Evolutionary conservation across 2,888 invertebrate genomes (phyloP).

Genomic region (Sthenelais limicola): DNA sequence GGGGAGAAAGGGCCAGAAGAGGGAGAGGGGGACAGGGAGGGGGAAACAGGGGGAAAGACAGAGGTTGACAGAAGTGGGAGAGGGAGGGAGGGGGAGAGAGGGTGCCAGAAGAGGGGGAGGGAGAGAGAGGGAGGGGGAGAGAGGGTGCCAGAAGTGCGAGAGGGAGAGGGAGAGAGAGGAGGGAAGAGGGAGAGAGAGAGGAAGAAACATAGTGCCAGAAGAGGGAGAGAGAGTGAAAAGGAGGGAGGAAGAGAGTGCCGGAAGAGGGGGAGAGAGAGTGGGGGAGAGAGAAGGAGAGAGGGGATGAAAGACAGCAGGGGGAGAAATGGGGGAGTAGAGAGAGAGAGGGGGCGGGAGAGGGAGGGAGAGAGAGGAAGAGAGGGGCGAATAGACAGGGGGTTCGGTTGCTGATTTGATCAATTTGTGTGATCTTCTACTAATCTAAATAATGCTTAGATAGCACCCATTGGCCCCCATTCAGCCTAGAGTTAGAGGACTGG

Average conservation of each 20-base stretch:
- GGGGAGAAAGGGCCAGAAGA: too few species aligned
- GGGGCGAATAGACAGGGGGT: too few species aligned
- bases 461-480: too few species aligned
- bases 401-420: too few species aligned
- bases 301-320: neutral
- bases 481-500: too few species aligned
- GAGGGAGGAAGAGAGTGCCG: neutral
- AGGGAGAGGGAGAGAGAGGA: neutral
- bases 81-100: constrained; percentile 16
- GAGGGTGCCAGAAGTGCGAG: neutral
- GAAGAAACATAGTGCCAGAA: neutral
- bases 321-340: neutral
- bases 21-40: constrained; percentile 12
- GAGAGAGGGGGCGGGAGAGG: neutral
- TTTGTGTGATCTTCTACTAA: too few species aligned
- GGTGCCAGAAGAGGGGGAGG: neutral
- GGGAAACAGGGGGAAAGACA: neutral
- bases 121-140: neutral
- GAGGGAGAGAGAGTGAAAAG: neutral
- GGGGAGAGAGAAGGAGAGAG: neutral
- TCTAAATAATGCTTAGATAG: too few species aligned
- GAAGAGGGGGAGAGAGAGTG: neutral
- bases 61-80: neutral
- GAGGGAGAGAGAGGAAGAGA: too few species aligned
- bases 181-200: neutral